phyloP scores from a whole-genome alignment of 2,113 vertebrate species.

The Cairina moschata region DNA sequence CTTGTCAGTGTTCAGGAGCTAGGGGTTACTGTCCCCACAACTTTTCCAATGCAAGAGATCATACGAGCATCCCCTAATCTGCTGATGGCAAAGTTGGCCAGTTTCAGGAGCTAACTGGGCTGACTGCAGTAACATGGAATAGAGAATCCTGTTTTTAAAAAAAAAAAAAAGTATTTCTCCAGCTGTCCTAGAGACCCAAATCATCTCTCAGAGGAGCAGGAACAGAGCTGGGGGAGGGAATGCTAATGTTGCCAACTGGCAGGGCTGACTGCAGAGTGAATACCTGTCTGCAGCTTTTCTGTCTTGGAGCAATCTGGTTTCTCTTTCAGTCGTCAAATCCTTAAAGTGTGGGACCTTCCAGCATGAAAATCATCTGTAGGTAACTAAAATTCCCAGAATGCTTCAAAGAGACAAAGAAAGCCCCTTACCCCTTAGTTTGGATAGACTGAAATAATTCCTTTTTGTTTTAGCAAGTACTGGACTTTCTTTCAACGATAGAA shows the following conservation, averaged over 20 bases:
- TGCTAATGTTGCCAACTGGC: background rate
- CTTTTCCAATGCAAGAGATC: background rate
- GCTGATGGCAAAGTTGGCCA: background rate
- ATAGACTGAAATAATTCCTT: background rate
- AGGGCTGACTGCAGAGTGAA: background rate
- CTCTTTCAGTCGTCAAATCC: background rate
- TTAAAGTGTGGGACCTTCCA: background rate
- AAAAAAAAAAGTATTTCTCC: background rate
- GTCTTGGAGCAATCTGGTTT: background rate
- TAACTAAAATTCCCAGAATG: background rate
- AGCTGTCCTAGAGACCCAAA: background rate
- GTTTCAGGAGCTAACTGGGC: background rate
- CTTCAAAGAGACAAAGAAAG: background rate
- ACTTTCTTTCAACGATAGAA: background rate
- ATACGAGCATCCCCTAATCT: background rate
- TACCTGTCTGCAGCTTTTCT: background rate
- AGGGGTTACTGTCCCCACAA: slow-evolving; percentile 23
- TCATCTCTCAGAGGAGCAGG: background rate
- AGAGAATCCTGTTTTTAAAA: background rate
- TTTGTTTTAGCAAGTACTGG: background rate
- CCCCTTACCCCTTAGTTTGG: background rate
- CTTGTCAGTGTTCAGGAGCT: background rate
- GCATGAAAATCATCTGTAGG: background rate
- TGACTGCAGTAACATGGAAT: slow-evolving; percentile 8
- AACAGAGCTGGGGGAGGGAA: background rate